These are phyloP conservation scores for Mus pahari DNA, from an alignment of 2,113 vertebrate species.

Conservation along the genomic window DNA sequence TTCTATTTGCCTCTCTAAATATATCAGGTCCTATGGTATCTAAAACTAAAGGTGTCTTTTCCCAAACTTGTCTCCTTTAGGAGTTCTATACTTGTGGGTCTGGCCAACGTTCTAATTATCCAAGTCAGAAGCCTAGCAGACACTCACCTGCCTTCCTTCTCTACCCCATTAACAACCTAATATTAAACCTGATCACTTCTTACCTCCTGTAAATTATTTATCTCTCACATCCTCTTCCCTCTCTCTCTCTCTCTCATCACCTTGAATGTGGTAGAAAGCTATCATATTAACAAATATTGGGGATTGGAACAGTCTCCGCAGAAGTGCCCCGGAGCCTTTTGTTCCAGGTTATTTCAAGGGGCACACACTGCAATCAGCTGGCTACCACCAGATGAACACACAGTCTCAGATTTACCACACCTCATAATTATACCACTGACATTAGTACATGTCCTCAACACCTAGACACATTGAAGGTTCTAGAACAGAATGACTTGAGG, in stretches of 20 bases:
- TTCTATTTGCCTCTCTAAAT: slow-evolving; percentile 34
- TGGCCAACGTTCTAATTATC: background rate
- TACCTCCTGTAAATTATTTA: background rate
- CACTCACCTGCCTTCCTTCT: accelerated
- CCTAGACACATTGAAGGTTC: background rate
- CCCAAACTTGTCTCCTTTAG: background rate
- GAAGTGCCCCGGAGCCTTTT: background rate
- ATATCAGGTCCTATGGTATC: background rate
- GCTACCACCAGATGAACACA: background rate
- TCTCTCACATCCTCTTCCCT: background rate
- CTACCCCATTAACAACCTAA: background rate
- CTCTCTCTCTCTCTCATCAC: slow-evolving; percentile 17
- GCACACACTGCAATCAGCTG: background rate
- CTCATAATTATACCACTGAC: background rate
- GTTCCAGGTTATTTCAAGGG: background rate
- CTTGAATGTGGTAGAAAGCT: background rate
- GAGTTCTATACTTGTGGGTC: background rate
- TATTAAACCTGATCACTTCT: background rate
- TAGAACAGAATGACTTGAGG: background rate
- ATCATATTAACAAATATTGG: background rate
- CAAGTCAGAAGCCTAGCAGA: background rate
- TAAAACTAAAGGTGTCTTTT: background rate
- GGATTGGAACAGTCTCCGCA: background rate
- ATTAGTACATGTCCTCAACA: background rate
- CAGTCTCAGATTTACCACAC: background rate